Base-by-base conservation (phyloP, 2,888 invertebrate genomes). In the Hedychridium roseum region DNA sequence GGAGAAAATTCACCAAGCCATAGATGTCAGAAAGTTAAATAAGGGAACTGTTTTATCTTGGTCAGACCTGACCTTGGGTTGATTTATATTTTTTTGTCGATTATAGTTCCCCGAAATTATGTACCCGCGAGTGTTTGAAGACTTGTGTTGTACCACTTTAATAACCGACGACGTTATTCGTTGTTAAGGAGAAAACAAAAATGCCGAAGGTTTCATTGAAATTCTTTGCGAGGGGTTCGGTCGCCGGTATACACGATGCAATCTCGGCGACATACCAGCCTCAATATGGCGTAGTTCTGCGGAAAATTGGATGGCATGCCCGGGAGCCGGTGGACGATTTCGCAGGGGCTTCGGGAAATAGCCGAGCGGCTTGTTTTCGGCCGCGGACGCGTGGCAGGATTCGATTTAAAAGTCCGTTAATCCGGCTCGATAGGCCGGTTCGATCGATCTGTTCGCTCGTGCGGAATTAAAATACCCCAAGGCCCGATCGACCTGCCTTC, bases 331-430 rank as follows among this genome's bases (percentile, higher is more conserved):
- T 32, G 41, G 37, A 6, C 38, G 38, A n/a, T 57, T 46, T 27
- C 27, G n/a, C n/a, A n/a, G n/a, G n/a, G n/a, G n/a, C n/a, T n/a
- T n/a, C n/a, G n/a, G n/a, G n/a, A n/a, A n/a, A n/a, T n/a, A n/a
- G n/a, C n/a, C n/a, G n/a, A n/a, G n/a, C n/a, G n/a, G n/a, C n/a
- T 50, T 46, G 42, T 40, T 27, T 27, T 12, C 15, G 16, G 36
- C 32, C 39, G 20, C 27, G 34, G 28, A 26, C 28, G 31, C 42
- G 38, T 40, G 43, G 49, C 50, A 45, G 41, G 39, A 32, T 39
- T 51, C 57, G 53, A 49, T 46, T 38, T 31, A n/a, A 49, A 55
- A 64, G 58, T 51, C 52, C 46, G 55, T 55, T 60, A 66, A 56
- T 62, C 57, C 57, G 47, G 36, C 39, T 41, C 47, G 34, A 54